Evolutionary conservation across 2,113 vertebrate species (phyloP).

Genomic region (Neotragus moschatus): DNA sequence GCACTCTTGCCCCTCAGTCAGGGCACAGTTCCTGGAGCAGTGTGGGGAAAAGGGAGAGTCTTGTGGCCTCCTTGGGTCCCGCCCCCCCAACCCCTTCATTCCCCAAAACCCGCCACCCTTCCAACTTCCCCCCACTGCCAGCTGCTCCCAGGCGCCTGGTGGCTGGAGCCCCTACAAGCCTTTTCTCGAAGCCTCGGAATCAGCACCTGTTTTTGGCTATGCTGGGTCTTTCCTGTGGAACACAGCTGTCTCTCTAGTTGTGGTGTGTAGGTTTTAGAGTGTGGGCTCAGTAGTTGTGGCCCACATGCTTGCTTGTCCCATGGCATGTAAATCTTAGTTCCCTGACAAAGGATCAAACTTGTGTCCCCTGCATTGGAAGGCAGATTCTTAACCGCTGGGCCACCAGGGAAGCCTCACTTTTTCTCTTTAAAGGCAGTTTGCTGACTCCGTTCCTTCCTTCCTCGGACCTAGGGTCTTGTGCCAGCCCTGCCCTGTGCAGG

Average conservation of each 20-base stretch:
- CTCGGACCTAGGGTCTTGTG: background rate
- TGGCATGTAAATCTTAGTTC: background rate
- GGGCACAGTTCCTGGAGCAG: background rate
- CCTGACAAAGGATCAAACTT: background rate
- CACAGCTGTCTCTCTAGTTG: background rate
- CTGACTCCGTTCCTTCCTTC: background rate
- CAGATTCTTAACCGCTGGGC: background rate
- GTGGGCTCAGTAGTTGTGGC: background rate
- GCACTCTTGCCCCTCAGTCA: background rate
- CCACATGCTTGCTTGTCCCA: background rate
- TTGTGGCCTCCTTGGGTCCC: background rate
- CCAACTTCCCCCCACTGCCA: background rate
- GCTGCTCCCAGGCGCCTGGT: background rate
- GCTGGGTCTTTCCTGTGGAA: background rate
- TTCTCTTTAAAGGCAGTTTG: background rate
- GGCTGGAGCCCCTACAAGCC: background rate
- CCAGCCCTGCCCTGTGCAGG: background rate
- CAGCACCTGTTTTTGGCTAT: background rate
- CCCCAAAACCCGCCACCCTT: background rate
- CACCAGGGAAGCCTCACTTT: background rate
- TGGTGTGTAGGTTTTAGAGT: background rate
- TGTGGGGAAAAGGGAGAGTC: background rate
- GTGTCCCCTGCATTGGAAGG: background rate
- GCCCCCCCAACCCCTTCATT: background rate
- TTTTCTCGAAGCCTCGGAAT: background rate